Conservation (phyloP, 2,797 vertebrate genomes). For the Pseudopleuronectes americanus region DNA sequence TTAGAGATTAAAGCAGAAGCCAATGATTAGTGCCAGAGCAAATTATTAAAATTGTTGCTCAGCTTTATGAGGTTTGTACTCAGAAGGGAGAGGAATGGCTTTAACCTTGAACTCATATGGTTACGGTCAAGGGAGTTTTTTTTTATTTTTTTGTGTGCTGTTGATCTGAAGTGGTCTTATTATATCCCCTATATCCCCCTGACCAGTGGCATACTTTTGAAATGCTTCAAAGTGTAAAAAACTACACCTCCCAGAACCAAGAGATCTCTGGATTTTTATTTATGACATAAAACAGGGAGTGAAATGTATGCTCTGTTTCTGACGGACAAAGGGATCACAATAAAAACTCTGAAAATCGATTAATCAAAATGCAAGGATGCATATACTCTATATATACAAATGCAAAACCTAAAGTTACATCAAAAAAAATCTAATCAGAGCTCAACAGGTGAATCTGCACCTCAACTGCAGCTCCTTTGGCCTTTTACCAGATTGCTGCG, state of each 20-base stretch:
- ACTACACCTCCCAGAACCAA: too few relatives aligned
- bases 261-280: too few relatives aligned
- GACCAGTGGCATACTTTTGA: background rate
- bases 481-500: background rate
- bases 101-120: constrained; percentile 9
- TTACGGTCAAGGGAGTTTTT: background rate
- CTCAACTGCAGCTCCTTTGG: background rate
- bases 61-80: constrained; percentile 18
- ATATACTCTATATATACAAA: too few relatives aligned
- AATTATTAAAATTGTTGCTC: constrained; percentile 35
- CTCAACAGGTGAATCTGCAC: background rate
- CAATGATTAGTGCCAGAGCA: constrained; percentile 37
- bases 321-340: too few relatives aligned
- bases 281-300: too few relatives aligned
- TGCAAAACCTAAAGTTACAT: too few relatives aligned
- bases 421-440: background rate
- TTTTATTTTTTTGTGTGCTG: constrained; percentile 4
- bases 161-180: background rate
- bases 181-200: background rate
- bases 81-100: background rate
- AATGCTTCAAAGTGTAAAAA: background rate
- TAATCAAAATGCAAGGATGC: too few relatives aligned
- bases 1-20: constrained; percentile 29
- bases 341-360: too few relatives aligned
- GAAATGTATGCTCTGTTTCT: too few relatives aligned